These are phyloP conservation scores for Amphiprion clarkii DNA, from an alignment of 2,797 vertebrate genomes.

Conservation along the genomic window DNA sequence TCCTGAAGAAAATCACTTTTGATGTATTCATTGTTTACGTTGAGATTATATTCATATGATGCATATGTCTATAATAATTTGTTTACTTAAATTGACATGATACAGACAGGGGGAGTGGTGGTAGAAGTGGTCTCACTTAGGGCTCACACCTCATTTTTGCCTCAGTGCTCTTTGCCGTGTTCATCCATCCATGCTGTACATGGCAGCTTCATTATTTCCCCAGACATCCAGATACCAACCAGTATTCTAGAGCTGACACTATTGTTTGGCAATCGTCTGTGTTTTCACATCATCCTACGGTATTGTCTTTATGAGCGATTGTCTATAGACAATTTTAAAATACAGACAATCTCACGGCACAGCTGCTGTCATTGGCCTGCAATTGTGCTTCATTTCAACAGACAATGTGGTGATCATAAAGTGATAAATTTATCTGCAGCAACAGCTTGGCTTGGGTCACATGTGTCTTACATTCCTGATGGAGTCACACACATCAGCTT, in stretches of 20 bases:
- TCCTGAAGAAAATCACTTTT: not conserved
- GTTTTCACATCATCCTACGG: not conserved
- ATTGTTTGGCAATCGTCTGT: not conserved
- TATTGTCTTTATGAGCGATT: not conserved
- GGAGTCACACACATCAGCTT: not conserved
- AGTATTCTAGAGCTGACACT: not conserved
- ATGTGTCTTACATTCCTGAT: not conserved
- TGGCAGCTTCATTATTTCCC: constrained; percentile 6
- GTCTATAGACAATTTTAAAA: not conserved
- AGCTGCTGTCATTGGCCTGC: not conserved
- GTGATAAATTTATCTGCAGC: not conserved
- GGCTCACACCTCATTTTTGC: not conserved
- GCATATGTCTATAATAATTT: not conserved
- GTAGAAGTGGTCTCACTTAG: not conserved
- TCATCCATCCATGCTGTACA: not conserved
- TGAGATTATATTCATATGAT: not conserved
- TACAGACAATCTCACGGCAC: not conserved
- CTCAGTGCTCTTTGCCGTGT: not conserved
- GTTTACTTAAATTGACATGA: not conserved
- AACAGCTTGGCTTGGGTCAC: not conserved
- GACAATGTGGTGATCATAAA: not conserved
- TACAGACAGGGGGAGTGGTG: not conserved
- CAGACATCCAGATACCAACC: constrained; percentile 10
- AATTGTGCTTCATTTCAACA: not conserved
- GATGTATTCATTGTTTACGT: not conserved